A percentile compares a stretch with the other conserved stretches of the same genome.
These are phyloP conservation scores for Amazona vittata DNA, from an alignment of 2,113 vertebrate species.

Conservation along the genomic window DNA sequence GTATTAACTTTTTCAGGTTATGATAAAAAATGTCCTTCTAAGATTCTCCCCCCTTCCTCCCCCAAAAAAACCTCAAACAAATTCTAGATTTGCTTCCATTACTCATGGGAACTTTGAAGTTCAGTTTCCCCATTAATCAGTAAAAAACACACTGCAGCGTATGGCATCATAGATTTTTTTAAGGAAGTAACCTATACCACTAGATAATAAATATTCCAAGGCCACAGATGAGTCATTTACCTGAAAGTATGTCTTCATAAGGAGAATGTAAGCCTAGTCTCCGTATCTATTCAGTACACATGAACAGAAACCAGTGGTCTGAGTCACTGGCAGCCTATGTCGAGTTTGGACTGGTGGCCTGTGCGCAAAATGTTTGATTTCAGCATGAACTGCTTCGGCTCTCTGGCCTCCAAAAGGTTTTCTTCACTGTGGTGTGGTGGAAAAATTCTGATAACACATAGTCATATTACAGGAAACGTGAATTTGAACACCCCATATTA, in stretches of 20 bases:
- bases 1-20: background rate
- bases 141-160: background rate
- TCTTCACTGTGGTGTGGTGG: background rate
- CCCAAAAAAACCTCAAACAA: background rate
- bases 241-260: background rate
- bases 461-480: background rate
- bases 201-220: background rate
- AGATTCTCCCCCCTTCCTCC: background rate
- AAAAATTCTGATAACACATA: background rate
- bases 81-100: background rate
- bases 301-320: fast-evolving
- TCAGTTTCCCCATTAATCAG: background rate
- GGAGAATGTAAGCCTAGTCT: background rate
- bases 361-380: background rate
- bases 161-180: background rate
- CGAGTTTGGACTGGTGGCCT: background rate
- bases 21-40: background rate
- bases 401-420: background rate
- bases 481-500: background rate
- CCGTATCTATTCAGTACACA: too few relatives aligned
- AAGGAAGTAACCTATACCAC: background rate
- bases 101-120: background rate
- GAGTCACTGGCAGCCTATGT: background rate
- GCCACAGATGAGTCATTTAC: background rate
- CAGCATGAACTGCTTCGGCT: background rate